Evolutionary conservation across 2,797 vertebrate species (phyloP).

Genomic region (Rhinatrema bivittatum): DNA sequence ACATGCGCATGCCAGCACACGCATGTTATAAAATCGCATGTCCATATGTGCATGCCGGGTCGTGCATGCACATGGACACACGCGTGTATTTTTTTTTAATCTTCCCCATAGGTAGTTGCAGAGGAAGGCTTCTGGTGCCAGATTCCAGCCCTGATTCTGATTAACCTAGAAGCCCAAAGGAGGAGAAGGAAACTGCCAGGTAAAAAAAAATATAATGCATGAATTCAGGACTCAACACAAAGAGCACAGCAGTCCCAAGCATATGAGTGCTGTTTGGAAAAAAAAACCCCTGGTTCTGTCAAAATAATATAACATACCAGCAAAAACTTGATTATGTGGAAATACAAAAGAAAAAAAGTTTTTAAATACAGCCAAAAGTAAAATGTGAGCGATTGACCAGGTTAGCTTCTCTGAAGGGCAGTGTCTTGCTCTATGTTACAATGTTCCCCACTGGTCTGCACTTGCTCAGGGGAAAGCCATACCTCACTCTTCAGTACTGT

Average conservation of each 20-base stretch:
- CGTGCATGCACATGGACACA: no score
- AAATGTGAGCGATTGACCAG: not conserved
- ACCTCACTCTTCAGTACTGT: not conserved
- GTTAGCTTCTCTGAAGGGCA: not conserved
- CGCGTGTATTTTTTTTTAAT: no score
- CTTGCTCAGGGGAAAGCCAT: not conserved
- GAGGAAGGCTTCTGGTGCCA: no score
- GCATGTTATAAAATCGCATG: no score
- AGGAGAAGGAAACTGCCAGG: no score
- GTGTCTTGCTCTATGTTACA: not conserved
- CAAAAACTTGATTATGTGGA: not conserved
- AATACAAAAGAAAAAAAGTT: constrained; percentile 1
- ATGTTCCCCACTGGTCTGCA: not conserved
- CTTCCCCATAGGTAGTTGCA: no score
- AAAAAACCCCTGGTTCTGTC: not conserved
- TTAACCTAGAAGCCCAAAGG: no score
- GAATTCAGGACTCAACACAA: not conserved
- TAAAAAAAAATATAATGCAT: no score
- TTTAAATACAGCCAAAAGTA: not conserved
- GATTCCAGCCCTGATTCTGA: no score
- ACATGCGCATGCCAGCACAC: no score
- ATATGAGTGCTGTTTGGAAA: not conserved
- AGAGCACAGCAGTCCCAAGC: not conserved
- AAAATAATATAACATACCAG: not conserved
- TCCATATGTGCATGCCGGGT: no score